Evolutionary conservation across 1,140 invertebrate species (phyloP).

Genomic region (Drosophila sproati): DNA sequence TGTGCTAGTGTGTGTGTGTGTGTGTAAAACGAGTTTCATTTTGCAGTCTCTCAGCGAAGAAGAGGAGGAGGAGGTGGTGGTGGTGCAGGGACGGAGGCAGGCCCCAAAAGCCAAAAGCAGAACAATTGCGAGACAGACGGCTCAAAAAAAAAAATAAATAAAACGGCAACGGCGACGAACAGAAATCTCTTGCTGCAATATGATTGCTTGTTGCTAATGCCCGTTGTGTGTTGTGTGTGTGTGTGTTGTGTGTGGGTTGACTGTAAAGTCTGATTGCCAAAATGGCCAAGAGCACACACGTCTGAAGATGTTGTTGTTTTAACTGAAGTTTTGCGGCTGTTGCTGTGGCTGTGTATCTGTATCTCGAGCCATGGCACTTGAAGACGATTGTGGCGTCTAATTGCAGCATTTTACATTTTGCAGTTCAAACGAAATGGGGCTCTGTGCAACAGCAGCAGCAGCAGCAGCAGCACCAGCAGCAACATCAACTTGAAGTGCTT

Average conservation of each 20-base stretch:
- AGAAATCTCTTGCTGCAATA: conserved; percentile 70
- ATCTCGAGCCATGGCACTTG: conserved; percentile 50
- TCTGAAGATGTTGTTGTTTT: conserved; percentile 50
- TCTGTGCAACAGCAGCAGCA: conserved; percentile 22
- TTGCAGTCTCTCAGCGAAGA: conserved; percentile 46
- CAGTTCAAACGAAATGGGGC: conserved; percentile 68
- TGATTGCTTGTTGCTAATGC: conserved; percentile 45
- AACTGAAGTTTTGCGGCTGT: conserved; percentile 8
- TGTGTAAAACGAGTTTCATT: conserved; percentile 62
- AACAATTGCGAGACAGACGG: conserved; percentile 64
- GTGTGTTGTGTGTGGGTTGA: conserved; percentile 59
- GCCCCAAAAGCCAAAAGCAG: conserved; percentile 72
- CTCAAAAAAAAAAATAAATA: too few relatives aligned
- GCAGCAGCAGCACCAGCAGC: conserved; percentile 6
- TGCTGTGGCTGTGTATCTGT: background rate
- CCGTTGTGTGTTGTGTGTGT: conserved; percentile 19
- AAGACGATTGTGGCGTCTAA: conserved; percentile 61
- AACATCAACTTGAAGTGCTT: conserved; percentile 29
- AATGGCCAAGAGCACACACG: conserved; percentile 55
- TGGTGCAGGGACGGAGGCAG: conserved; percentile 3
- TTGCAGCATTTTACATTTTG: conserved; percentile 73
- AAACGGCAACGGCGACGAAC: conserved; percentile 17
- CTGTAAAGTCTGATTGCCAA: conserved; percentile 68
- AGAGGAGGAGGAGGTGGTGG: background rate
- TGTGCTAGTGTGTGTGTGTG: conserved; percentile 17